phyloP scores from a whole-genome alignment of 2,797 vertebrate genomes.

The Rhinoraja longicauda region DNA sequence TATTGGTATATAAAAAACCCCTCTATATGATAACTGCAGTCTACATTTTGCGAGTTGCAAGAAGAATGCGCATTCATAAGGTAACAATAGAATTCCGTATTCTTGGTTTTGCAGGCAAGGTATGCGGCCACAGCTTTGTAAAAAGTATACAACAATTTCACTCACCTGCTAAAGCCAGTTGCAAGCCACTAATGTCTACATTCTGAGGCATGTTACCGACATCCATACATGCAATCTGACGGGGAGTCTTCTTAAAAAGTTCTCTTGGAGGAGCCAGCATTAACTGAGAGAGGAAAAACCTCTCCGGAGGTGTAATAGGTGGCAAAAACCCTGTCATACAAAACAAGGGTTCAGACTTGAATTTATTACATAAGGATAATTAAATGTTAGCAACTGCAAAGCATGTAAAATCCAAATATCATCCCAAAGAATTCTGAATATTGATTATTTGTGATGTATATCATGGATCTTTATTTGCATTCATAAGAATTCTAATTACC shows the following conservation, averaged over 20 bases:
- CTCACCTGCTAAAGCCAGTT: conserved; percentile 84
- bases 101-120: neutral
- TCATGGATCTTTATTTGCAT: neutral
- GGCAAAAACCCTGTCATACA: conserved; percentile 80
- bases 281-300: conserved; percentile 94
- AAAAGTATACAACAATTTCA: neutral
- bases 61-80: neutral
- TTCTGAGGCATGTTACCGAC: conserved; percentile 79
- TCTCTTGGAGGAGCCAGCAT: conserved; percentile 94
- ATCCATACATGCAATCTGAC: conserved; percentile 91
- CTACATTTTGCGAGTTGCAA: neutral
- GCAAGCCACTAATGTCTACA: conserved; percentile 92
- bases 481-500: neutral
- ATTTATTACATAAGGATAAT: neutral
- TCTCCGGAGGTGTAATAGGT: conserved; percentile 91
- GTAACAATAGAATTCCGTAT: neutral
- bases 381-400: neutral
- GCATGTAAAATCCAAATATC: neutral
- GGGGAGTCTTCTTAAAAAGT: conserved; percentile 94
- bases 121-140: neutral
- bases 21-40: neutral
- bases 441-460: neutral
- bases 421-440: neutral
- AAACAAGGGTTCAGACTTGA: conserved; percentile 3
- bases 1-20: neutral